These are phyloP conservation scores for Silurus aristotelis DNA, from an alignment of 2,797 vertebrate genomes.

Conservation along the genomic window DNA sequence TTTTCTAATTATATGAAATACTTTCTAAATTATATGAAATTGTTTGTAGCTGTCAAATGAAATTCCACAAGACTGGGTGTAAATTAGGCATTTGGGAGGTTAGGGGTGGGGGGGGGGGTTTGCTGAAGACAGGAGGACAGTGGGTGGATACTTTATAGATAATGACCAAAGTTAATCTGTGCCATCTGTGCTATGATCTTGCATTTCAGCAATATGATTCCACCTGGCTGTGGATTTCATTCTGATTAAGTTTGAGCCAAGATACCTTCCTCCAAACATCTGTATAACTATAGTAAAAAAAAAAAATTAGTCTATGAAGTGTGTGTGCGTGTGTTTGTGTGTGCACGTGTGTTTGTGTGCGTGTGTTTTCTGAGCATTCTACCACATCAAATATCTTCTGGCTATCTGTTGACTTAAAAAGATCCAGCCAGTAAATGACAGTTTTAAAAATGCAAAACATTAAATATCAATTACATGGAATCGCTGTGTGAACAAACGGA, in stretches of 20 bases:
- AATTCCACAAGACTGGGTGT: not conserved
- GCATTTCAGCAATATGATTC: not conserved
- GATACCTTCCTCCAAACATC: constrained; percentile 9
- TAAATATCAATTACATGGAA: constrained; percentile 65
- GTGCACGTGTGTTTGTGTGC: not conserved
- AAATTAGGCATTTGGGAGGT: not conserved
- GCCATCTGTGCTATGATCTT: constrained; percentile 24
- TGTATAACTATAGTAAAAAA: constrained; percentile 17
- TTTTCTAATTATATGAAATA: constrained; percentile 19
- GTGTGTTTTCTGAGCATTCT: constrained; percentile 56
- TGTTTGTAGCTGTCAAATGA: constrained; percentile 26
- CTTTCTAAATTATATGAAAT: constrained; percentile 27
- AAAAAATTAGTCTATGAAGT: not conserved
- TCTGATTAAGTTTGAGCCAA: constrained; percentile 9
- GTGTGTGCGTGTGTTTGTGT: constrained; percentile 15
- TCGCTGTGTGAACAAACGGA: constrained; percentile 66
- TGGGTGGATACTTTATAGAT: constrained; percentile 31
- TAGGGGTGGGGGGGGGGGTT: not conserved
- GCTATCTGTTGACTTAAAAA: constrained; percentile 68
- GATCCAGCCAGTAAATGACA: constrained; percentile 72
- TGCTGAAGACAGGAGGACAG: constrained; percentile 32
- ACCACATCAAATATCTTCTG: constrained; percentile 71
- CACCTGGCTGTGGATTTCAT: constrained; percentile 17
- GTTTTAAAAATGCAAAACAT: constrained; percentile 60
- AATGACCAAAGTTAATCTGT: constrained; percentile 32